Percentiles rank a stretch among this genome's conserved stretches.
These are phyloP conservation scores for Merodon equestris DNA, from an alignment of 2,888 invertebrate genomes.

Conservation along the genomic window DNA sequence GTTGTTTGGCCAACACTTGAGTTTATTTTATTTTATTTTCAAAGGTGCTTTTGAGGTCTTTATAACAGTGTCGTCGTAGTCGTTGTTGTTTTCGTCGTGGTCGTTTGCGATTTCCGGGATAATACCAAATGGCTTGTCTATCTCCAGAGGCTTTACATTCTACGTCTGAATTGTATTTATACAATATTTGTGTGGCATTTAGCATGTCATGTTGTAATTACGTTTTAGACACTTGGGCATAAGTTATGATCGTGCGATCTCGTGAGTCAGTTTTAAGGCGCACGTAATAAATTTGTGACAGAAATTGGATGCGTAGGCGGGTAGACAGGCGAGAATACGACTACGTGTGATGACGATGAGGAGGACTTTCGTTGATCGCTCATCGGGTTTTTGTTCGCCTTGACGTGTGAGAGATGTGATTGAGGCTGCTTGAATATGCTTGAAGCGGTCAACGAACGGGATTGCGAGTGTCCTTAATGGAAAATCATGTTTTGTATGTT, in stretches of 20 bases:
- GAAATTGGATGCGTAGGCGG: slow-evolving; percentile 57
- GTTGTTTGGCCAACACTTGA: neutral
- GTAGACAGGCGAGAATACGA: slow-evolving; percentile 12
- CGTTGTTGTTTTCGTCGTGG: neutral
- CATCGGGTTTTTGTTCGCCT: neutral
- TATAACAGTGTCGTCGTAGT: slow-evolving; percentile 48
- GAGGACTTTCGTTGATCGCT: slow-evolving; percentile 29
- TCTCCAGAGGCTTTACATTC: neutral
- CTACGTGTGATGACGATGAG: slow-evolving; percentile 5
- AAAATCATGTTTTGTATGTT: neutral
- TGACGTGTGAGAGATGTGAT: neutral
- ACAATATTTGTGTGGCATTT: slow-evolving; percentile 52
- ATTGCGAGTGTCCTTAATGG: slow-evolving; percentile 13
- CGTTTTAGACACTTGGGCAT: slow-evolving; percentile 63
- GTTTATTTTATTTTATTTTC: slow-evolving; percentile 5
- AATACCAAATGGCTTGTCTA: slow-evolving; percentile 48
- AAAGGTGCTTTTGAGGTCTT: slow-evolving; percentile 47
- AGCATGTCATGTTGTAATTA: slow-evolving; percentile 66
- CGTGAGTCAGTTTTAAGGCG: slow-evolving; percentile 43
- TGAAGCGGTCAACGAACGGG: slow-evolving; percentile 5
- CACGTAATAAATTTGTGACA: slow-evolving; percentile 53
- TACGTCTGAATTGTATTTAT: slow-evolving; percentile 29
- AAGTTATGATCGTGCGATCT: slow-evolving; percentile 50
- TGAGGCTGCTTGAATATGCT: no score
- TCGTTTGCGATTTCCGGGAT: slow-evolving; percentile 65